A percentile compares a stretch with the other conserved stretches of the same genome.
phyloP scores from a whole-genome alignment of 2,113 vertebrate genomes.

The Egretta garzetta region DNA sequence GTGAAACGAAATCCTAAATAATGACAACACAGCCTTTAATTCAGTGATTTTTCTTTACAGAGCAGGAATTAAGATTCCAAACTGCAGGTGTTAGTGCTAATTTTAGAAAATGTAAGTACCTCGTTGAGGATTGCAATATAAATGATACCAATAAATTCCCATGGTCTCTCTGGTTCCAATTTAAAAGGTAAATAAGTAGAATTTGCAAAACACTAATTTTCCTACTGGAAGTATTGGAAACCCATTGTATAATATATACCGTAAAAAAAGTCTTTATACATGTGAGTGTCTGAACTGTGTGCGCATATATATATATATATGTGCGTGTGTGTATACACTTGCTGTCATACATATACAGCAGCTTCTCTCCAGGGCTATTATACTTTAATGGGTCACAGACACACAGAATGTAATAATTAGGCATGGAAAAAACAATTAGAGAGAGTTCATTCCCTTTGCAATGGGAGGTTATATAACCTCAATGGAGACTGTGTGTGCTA shows the following conservation, averaged over 20 bases:
- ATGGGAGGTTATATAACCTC: background rate
- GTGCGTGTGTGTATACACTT: background rate
- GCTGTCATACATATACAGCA: background rate
- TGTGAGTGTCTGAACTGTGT: background rate
- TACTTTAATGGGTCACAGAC: background rate
- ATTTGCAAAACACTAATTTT: background rate
- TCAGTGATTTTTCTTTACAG: background rate
- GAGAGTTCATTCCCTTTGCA: background rate
- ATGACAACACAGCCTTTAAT: background rate
- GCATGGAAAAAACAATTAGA: background rate
- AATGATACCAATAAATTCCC: background rate
- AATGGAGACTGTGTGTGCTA: background rate
- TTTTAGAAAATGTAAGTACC: background rate
- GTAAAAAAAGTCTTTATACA: background rate
- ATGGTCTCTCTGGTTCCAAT: background rate
- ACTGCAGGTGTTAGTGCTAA: background rate
- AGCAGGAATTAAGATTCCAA: background rate
- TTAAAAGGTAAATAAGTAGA: background rate
- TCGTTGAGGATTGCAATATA: background rate
- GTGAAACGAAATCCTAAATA: background rate
- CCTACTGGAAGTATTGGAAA: background rate
- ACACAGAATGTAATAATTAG: background rate
- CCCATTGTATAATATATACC: background rate
- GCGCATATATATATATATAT: background rate
- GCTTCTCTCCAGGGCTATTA: background rate